Evolutionary conservation across 2,888 invertebrate species (phyloP).

Genomic region (Syrphus vitripennis): DNA sequence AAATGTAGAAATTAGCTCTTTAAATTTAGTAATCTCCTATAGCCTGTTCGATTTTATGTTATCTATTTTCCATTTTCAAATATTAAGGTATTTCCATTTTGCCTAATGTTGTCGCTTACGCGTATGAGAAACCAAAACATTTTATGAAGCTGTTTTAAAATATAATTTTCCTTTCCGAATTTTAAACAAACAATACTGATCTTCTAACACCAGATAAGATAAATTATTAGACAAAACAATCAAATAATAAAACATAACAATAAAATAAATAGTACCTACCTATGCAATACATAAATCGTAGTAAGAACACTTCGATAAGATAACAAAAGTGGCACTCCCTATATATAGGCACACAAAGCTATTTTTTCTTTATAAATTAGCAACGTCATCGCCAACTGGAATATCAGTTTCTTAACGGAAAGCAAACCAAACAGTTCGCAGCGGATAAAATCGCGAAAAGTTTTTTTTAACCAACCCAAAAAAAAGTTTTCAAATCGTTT

Average conservation of each 20-base stretch:
- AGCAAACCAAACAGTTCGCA: slow-evolving; percentile 45
- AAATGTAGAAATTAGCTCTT: too few relatives aligned
- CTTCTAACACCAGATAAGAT: too few relatives aligned
- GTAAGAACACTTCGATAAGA: slow-evolving; percentile 14
- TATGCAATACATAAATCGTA: neutral
- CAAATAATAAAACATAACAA: neutral
- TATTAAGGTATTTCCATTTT: too few relatives aligned
- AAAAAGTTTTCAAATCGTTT: slow-evolving; percentile 37
- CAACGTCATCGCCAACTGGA: slow-evolving; percentile 48
- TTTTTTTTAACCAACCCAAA: slow-evolving; percentile 42
- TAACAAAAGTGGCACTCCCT: slow-evolving; percentile 7
- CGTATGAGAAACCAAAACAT: too few relatives aligned
- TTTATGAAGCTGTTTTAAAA: too few relatives aligned
- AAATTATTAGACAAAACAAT: neutral
- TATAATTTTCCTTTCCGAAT: too few relatives aligned
- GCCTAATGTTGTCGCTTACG: too few relatives aligned
- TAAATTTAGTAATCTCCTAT: too few relatives aligned
- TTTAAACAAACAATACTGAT: too few relatives aligned
- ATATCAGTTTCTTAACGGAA: slow-evolving; percentile 66
- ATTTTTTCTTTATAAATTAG: slow-evolving; percentile 55
- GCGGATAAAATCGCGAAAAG: slow-evolving; percentile 65
- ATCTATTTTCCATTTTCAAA: too few relatives aligned
- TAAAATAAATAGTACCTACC: neutral
- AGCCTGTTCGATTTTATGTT: too few relatives aligned
- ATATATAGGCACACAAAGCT: neutral